Conservation (phyloP, 1,140 invertebrate species). For the Drosophila ananassae region DNA sequence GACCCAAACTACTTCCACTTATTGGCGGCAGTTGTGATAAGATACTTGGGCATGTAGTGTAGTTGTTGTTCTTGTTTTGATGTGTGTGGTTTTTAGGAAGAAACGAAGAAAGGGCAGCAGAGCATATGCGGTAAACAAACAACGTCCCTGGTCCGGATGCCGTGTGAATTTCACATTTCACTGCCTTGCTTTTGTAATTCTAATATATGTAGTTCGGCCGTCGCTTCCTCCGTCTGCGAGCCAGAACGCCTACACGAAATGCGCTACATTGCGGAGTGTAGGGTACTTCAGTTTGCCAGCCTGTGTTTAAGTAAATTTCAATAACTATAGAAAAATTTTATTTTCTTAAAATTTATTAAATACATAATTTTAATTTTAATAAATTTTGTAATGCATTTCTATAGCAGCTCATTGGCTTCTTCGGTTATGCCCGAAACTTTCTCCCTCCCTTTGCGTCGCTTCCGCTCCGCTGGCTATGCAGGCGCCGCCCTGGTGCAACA, state of each 20-base stretch:
- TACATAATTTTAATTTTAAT: not conserved
- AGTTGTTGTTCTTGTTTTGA: conserved; percentile 31
- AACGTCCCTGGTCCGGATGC: conserved; percentile 25
- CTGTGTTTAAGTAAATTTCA: too few relatives aligned
- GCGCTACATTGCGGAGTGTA: not conserved
- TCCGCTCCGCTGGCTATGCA: conserved; percentile 54
- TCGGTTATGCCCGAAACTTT: conserved; percentile 46
- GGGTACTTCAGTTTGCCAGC: not conserved
- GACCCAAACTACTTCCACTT: conserved; percentile 71
- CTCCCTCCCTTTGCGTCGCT: conserved; percentile 37
- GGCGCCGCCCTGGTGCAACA: conserved; percentile 70
- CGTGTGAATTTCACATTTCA: conserved; percentile 71
- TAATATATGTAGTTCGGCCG: conserved; percentile 47
- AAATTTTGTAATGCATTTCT: not conserved
- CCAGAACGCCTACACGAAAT: not conserved
- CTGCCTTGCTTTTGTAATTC: conserved; percentile 43
- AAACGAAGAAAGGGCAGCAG: conserved; percentile 11
- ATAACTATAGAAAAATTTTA: too few relatives aligned
- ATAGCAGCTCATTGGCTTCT: conserved; percentile 14
- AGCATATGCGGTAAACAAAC: conserved; percentile 29
- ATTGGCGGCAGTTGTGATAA: conserved; percentile 76
- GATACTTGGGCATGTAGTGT: conserved; percentile 31
- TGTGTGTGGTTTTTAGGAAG: conserved; percentile 39
- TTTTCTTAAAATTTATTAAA: not conserved
- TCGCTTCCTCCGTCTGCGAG: conserved; percentile 46